Evolutionary conservation across 2,888 invertebrate genomes (phyloP), one percentile per base, ranked within the genome.

Genomic region (Machimus rusticus): DNA sequence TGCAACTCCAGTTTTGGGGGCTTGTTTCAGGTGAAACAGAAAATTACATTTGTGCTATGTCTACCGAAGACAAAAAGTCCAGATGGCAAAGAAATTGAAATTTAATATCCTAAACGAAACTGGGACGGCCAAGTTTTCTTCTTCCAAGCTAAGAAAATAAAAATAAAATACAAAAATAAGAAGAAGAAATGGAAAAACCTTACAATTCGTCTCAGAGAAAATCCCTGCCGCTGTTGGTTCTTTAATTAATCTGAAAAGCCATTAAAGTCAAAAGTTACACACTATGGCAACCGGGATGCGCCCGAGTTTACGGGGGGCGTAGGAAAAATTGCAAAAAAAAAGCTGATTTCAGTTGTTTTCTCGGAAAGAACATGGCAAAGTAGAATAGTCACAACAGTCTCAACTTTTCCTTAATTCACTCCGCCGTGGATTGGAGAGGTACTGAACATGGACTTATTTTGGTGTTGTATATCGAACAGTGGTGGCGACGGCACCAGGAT

Each of bases 191-290:
- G 19, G 16, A 55, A 19, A 55, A 55, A 55, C 19, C 55, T 55
- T 55, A 55, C 55, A 55, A 55, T 55, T 31, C 23, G 19, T 46
- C 46, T 23, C 43, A 23, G 23, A 51, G 51, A 79, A 79, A 79
- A 16, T 79, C 79, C 23, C 79, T 66, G 19, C 23, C 28, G 23
- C 66, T 66, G 66, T 28, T 66, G 66, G 23, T 66, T 82, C 82
- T 82, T 82, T 82, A 82, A 82, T 82, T 82, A 82, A 66, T 82
- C 82, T 82, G 57, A 82, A 82, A 82, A 82, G 82, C 66, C 82
- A 82, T 82, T 82, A 82, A 82, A 82, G 57, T 82, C 82, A 82
- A 28, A 34, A 82, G 82, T 82, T 57, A 82, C 82, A 82, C 57
- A 57, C 66, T 66, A 82, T 82, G 37, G 82, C 31, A 46, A 43